Evolutionary conservation across 2,797 vertebrate species (phyloP), one percentile per base, ranked within the genome.

Genomic region (Microcaecilia unicolor): DNA sequence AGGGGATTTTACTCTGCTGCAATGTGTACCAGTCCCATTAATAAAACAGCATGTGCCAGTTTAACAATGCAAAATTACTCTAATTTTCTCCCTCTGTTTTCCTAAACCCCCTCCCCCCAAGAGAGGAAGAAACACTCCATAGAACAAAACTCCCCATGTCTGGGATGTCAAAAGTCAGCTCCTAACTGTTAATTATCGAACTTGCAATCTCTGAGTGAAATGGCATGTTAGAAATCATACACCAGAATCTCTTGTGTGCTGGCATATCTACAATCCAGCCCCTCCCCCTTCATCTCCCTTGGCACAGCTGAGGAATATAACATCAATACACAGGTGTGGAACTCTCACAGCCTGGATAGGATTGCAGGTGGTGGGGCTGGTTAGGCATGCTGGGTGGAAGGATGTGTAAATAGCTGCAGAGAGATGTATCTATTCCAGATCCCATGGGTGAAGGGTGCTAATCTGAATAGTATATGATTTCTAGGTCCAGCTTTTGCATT

Each of bases 41-140:
- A 61, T 58, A 61, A 67, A 54, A 14, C 60, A 49, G 48, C 47
- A 44, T 49, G 46, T 5, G 6, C 59, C 20, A 37, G 15, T 64
- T 57, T 49, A 46, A 12, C 2, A 0, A 1, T 2, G 51, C 57
- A 64, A 67, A 34, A 42, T 19, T 6, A 12, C 44, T 54, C 51
- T 49, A 34, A 23, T 10, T 26, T 25, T 48, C 44, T 40, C 36
- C 12, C 4, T 1, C 3, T 23, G 51, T 49, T 57, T n/a, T n/a
- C n/a, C n/a, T 13, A 48, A 58, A 47, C 32, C 35, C 3, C 1
- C 51, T 30, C 32, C 35, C 3, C 1, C 51, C 30, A 47, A 21
- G 52, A 45, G 12, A 55, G 39, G 44, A 58, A 40, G 34, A 47
- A 34, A 51, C 46, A 35, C 38, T 41, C 14, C 15, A 14, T 4